A percentile compares a stretch with the other conserved stretches of the same genome.
Conservation (phyloP, 1,140 invertebrate species). For the Zaprionus inermis region DNA sequence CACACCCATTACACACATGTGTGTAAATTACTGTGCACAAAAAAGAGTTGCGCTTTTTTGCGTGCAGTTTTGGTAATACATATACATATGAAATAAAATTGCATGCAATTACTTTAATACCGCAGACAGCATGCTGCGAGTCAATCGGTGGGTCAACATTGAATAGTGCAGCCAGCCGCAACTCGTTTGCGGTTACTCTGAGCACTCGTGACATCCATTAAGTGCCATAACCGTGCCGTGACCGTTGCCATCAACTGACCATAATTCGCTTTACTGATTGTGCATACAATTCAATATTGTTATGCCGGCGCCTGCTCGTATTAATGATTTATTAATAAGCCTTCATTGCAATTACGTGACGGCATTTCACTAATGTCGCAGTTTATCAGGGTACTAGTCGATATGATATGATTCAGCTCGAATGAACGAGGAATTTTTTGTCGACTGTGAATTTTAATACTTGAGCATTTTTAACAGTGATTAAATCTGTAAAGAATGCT, state of each 20-base stretch:
- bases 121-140: constrained; percentile 15
- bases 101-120: constrained; percentile 73
- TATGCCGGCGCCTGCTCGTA: neutral
- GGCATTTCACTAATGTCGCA: neutral
- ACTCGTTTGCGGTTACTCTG: constrained; percentile 61
- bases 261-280: constrained; percentile 58
- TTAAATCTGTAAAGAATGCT: neutral
- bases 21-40: neutral
- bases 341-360: constrained; percentile 28
- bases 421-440: too few species aligned
- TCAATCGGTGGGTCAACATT: constrained; percentile 31
- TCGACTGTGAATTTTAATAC: too few species aligned
- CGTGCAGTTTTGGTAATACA: neutral
- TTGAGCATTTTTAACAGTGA: too few species aligned
- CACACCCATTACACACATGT: neutral
- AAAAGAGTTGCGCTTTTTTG: neutral
- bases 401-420: too few species aligned
- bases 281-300: constrained; percentile 10
- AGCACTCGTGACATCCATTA: constrained; percentile 62
- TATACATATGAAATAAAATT: constrained; percentile 73
- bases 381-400: neutral
- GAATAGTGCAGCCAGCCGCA: constrained; percentile 58
- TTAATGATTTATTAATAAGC: constrained; percentile 19
- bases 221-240: constrained; percentile 21
- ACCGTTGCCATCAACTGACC: constrained; percentile 6